phyloP scores from a whole-genome alignment of 1,140 invertebrate genomes.

The Magallana ariakensis region DNA sequence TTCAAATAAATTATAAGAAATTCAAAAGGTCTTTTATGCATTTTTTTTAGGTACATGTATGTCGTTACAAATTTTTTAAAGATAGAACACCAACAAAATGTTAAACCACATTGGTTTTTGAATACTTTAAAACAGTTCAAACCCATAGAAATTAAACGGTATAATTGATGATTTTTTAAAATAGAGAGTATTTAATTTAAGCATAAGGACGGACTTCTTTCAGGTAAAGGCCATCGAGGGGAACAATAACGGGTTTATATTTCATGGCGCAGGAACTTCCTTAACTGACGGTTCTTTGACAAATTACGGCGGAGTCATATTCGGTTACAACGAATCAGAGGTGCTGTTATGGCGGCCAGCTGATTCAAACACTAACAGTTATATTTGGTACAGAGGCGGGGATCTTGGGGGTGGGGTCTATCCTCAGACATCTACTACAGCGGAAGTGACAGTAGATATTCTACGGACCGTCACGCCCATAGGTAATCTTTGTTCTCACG shows the following conservation, averaged over 20 bases:
- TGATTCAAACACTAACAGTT: not conserved
- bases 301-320: conserved; percentile 5
- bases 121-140: too few relatives aligned
- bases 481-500: not conserved
- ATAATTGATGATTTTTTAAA: too few relatives aligned
- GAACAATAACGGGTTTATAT: not conserved
- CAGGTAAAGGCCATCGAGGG: not conserved
- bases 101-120: too few relatives aligned
- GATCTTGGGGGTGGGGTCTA: not conserved
- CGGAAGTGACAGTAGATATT: not conserved
- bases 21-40: too few relatives aligned
- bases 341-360: not conserved
- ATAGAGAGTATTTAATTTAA: too few relatives aligned
- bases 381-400: not conserved
- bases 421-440: not conserved
- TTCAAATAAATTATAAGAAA: too few relatives aligned
- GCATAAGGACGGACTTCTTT: too few relatives aligned
- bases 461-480: not conserved
- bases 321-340: not conserved
- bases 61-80: too few relatives aligned
- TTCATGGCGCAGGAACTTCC: not conserved
- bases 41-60: too few relatives aligned
- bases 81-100: too few relatives aligned
- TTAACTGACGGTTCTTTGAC: not conserved
- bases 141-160: too few relatives aligned